Evolutionary conservation across 1,140 invertebrate species (phyloP).

Genomic region (Bombus superbus): DNA sequence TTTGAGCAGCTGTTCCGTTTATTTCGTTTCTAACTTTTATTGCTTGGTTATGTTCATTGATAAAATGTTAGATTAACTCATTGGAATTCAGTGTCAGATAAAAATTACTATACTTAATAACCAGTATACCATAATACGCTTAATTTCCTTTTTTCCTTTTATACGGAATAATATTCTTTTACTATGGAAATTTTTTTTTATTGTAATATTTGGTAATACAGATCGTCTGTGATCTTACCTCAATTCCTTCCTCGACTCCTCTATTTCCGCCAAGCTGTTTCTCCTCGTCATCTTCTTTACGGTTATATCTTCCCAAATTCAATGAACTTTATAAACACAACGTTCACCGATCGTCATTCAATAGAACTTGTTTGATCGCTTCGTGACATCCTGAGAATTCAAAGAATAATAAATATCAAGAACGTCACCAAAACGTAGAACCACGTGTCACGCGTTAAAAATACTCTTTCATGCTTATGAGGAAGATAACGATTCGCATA

Average conservation of each 20-base stretch:
- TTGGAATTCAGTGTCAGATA: neutral
- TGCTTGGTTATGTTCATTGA: neutral
- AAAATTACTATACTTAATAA: neutral
- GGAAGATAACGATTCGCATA: neutral
- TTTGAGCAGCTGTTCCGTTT: neutral
- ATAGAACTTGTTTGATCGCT: neutral
- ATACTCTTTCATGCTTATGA: neutral
- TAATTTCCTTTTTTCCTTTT: too few relatives aligned
- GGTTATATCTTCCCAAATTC: neutral
- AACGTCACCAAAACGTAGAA: neutral
- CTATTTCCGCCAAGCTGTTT: constrained; percentile 7
- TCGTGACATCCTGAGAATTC: neutral
- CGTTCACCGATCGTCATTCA: neutral
- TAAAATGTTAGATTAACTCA: neutral
- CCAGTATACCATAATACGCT: too few relatives aligned
- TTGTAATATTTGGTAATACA: neutral
- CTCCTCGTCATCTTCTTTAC: constrained; percentile 32
- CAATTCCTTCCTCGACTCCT: constrained; percentile 19
- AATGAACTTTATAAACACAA: neutral
- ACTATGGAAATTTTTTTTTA: neutral
- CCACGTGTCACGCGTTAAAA: neutral
- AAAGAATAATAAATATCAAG: too few relatives aligned
- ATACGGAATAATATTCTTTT: neutral
- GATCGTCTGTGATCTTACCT: constrained; percentile 10
- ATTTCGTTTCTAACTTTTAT: neutral